Base-by-base conservation (phyloP, 2,113 vertebrate genomes). In the Axis porcinus region DNA sequence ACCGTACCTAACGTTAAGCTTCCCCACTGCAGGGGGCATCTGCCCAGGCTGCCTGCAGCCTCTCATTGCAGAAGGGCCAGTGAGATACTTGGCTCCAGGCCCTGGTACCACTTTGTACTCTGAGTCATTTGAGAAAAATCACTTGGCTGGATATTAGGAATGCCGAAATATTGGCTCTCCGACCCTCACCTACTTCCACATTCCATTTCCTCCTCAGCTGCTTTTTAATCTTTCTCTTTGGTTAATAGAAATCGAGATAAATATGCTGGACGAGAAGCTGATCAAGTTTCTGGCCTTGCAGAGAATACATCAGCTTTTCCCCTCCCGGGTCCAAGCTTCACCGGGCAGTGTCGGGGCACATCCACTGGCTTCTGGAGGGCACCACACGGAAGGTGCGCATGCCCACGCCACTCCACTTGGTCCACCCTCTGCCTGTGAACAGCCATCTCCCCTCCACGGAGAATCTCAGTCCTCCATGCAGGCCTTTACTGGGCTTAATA, bases 281-380 rank as follows among this genome's bases (percentile, higher is more conserved):
- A 99, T 99, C 98, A 99, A 99, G 98, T 99, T 99, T 98, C 98
- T 99, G 99, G 99, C 99, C 97, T 99, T 99, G 99, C 99, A 99
- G 98, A 99, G 99, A 99, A 99, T 99, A 99, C 99, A 99, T 98
- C 99, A 99, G 99, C 99, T 99, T 91, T 99, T 99, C 97, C 99
- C 99, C 76, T 99, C 99, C 95, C 99, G 99, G 99, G 98, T 98
- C 36, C 98, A 99, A 95, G 98, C 99, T 98, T 96, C 99, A 98
- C 97, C 96, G 0, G 98, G 98, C 99, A 98, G 94, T 97, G 97
- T 97, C 74, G 98, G 98, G 97, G 97, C 99, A 87, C 98, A 99
- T 96, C 98, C 96, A 57, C 98, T 97, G 33, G 98, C 98, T 98
- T 98, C 98, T 47, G 98, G 95, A 98, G 98, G 98, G 96, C 98